Conservation (phyloP, 2,888 invertebrate genomes). For the Drosophila phalerata region DNA sequence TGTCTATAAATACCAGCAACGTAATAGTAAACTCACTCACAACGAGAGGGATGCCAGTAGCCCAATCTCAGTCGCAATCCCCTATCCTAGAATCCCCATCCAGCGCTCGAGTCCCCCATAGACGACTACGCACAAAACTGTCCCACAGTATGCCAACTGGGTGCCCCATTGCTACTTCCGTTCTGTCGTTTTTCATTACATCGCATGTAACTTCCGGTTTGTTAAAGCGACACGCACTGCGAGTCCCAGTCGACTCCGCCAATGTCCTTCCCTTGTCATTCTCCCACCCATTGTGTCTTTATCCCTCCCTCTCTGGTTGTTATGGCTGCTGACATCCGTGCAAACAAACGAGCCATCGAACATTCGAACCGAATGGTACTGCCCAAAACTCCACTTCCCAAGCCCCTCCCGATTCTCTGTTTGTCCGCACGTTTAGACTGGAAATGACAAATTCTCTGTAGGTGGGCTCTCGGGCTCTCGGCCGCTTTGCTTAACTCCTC, state of each 20-base stretch:
- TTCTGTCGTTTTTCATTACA: conserved; percentile 80
- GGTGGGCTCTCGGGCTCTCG: conserved; percentile 61
- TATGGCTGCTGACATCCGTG: conserved; percentile 75
- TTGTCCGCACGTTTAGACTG: conserved; percentile 80
- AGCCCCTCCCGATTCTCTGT: conserved; percentile 43
- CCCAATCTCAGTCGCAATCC: conserved; percentile 13
- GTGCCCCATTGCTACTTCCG: conserved; percentile 72
- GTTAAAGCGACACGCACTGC: conserved; percentile 79
- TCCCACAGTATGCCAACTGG: conserved; percentile 28
- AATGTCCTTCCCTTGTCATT: background rate
- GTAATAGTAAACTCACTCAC: conserved; percentile 69
- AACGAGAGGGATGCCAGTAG: conserved; percentile 22
- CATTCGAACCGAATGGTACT: conserved; percentile 39
- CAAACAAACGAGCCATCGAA: conserved; percentile 64
- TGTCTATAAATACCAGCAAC: conserved; percentile 80
- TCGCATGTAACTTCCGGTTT: conserved; percentile 81
- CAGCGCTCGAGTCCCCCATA: conserved; percentile 27
- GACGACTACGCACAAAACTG: conserved; percentile 53
- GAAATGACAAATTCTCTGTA: conserved; percentile 81
- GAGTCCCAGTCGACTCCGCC: conserved; percentile 42
- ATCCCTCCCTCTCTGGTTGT: conserved; percentile 41
- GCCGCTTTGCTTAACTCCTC: conserved; percentile 66
- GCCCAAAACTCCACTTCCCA: conserved; percentile 44
- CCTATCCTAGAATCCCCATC: background rate
- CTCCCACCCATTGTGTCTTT: background rate